Conservation (phyloP, 2,797 vertebrate species). For the Tolypeutes matacus region DNA sequence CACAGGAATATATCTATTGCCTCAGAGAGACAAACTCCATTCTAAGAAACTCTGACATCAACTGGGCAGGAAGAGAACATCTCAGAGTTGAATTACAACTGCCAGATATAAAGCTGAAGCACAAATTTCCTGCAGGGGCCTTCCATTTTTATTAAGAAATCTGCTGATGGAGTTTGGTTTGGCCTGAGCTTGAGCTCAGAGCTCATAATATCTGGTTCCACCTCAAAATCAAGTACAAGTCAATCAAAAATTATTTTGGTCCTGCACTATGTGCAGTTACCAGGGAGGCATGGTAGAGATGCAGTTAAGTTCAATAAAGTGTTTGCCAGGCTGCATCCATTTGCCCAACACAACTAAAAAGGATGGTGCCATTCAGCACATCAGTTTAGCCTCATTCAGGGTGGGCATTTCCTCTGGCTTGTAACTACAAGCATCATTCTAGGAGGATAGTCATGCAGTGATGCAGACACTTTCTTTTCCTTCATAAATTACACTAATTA, state of each 20-base stretch:
- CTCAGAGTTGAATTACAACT: slow-evolving; percentile 69
- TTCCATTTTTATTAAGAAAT: slow-evolving; percentile 81
- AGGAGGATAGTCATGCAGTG: not conserved
- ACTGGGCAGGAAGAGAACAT: slow-evolving; percentile 55
- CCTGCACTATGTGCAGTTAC: not conserved
- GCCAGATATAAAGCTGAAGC: not conserved
- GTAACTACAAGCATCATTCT: not conserved
- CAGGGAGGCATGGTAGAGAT: not conserved
- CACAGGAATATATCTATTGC: slow-evolving; percentile 21
- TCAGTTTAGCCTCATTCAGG: not conserved
- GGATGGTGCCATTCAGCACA: not conserved
- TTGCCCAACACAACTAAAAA: not conserved
- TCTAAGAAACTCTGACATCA: slow-evolving; percentile 77
- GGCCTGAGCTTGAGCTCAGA: slow-evolving; percentile 65
- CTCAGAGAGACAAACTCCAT: slow-evolving; percentile 46
- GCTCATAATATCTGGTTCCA: slow-evolving; percentile 43
- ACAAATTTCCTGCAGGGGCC: slow-evolving; percentile 65
- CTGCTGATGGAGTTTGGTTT: slow-evolving; percentile 77
- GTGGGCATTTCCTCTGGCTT: not conserved
- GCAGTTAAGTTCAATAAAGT: not conserved
- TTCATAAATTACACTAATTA: not conserved
- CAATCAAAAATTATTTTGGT: slow-evolving; percentile 58
- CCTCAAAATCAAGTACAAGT: slow-evolving; percentile 64
- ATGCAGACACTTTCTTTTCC: not conserved
- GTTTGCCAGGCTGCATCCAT: not conserved